Percentiles rank a stretch among this genome's conserved stretches.
These are phyloP conservation scores for Proisotoma minuta DNA, from an alignment of 2,888 invertebrate genomes.

Conservation along the genomic window DNA sequence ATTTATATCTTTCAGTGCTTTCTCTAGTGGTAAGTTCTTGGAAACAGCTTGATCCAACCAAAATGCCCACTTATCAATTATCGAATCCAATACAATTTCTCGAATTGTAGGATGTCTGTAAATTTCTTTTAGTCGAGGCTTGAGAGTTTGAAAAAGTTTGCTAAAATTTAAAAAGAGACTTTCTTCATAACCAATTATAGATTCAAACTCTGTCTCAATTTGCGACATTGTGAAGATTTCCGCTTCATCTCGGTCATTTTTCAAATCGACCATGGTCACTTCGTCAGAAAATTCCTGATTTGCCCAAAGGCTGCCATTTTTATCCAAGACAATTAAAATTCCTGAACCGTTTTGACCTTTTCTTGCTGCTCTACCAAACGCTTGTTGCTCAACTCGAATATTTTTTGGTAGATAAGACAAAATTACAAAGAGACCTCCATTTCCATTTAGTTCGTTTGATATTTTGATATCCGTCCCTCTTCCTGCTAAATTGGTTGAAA, in stretches of 20 bases:
- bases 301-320: not conserved
- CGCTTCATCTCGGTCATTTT: slow-evolving; percentile 39
- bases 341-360: slow-evolving; percentile 50
- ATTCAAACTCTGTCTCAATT: slow-evolving; percentile 42
- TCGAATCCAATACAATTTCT: slow-evolving; percentile 38
- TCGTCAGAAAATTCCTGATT: not conserved
- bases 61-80: slow-evolving; percentile 47
- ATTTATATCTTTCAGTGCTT: too few relatives aligned
- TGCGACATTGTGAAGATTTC: slow-evolving; percentile 43
- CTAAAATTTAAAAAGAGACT: slow-evolving; percentile 39
- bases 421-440: slow-evolving; percentile 51
- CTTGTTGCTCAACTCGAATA: slow-evolving; percentile 51
- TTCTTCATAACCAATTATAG: slow-evolving; percentile 45
- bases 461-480: slow-evolving; percentile 51
- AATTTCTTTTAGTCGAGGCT: slow-evolving; percentile 9
- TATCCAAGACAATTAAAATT: slow-evolving; percentile 42
- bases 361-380: slow-evolving; percentile 51
- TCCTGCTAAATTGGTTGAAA: slow-evolving; percentile 52
- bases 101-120: slow-evolving; percentile 26
- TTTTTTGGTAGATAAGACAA: slow-evolving; percentile 51
- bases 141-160: slow-evolving; percentile 34
- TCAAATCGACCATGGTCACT: slow-evolving; percentile 28
- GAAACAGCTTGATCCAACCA: slow-evolving; percentile 43
- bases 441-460: slow-evolving; percentile 36
- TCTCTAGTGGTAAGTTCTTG: not conserved